Evolutionary conservation across 2,113 vertebrate species (phyloP).

Genomic region (Polypterus senegalus): DNA sequence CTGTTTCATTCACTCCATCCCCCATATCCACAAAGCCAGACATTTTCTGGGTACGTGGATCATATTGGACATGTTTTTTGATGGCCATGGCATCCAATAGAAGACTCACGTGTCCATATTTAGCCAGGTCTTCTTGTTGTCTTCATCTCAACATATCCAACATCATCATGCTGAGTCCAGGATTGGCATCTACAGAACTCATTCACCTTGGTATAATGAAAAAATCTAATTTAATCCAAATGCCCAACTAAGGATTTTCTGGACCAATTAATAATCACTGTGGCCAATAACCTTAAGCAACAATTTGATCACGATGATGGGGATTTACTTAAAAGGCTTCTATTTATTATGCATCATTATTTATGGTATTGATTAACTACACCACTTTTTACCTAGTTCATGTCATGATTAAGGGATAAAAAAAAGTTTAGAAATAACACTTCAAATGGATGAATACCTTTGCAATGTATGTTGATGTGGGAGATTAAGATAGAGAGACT

Average conservation of each 20-base stretch:
- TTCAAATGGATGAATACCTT: constrained; percentile 7
- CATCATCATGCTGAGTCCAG: constrained; percentile 14
- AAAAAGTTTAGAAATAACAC: no score
- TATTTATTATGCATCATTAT: background rate
- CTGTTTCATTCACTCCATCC: constrained; percentile 10
- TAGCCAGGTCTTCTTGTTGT: no score
- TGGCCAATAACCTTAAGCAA: no score
- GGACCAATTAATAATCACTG: no score
- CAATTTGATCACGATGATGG: no score
- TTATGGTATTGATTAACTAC: background rate
- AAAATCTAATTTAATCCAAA: background rate
- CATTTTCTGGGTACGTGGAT: constrained; percentile 14
- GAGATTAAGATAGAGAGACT: constrained; percentile 14
- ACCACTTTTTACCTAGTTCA: no score
- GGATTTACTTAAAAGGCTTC: no score
- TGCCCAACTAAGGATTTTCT: background rate
- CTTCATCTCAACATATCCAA: background rate
- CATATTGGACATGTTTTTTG: background rate
- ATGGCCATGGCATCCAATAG: constrained; percentile 17
- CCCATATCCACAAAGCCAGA: constrained; percentile 24
- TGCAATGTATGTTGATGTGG: constrained; percentile 14
- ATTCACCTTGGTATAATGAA: constrained; percentile 16
- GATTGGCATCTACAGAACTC: constrained; percentile 15
- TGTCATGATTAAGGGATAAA: no score
- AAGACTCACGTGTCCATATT: no score